These are phyloP conservation scores for Cecidostiba fungosa DNA, from an alignment of 2,888 invertebrate species.

Conservation along the genomic window DNA sequence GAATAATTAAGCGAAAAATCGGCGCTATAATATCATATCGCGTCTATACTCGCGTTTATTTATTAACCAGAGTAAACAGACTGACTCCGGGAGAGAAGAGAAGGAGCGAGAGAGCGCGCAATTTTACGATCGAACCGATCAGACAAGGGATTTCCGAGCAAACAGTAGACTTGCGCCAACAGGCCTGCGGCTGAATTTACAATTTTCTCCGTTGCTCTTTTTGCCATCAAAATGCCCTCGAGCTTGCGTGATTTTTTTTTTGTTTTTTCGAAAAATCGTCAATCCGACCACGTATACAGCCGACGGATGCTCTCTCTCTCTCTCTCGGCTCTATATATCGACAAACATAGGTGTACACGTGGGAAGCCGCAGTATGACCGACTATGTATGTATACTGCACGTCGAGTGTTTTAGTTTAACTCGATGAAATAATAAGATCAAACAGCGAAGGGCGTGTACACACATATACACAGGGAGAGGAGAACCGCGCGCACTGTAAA, in stretches of 20 bases:
- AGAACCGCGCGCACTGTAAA: constrained; percentile 64
- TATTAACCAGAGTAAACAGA: constrained; percentile 61
- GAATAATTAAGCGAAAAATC: too few relatives aligned
- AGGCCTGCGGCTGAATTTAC: constrained; percentile 66
- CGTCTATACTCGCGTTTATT: not conserved
- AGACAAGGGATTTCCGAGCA: constrained; percentile 60
- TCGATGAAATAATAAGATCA: constrained; percentile 79
- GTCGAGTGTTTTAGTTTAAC: constrained; percentile 77
- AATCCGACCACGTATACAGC: constrained; percentile 14
- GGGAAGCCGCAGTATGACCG: constrained; percentile 25
- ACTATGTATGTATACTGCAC: constrained; percentile 24
- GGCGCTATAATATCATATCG: too few relatives aligned
- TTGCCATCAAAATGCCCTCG: not conserved
- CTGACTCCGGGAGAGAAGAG: constrained; percentile 44
- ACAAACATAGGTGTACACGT: not conserved
- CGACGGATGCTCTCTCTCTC: not conserved
- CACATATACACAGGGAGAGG: not conserved
- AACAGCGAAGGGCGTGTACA: constrained; percentile 67
- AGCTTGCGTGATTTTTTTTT: not conserved
- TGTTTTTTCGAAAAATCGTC: constrained; percentile 44
- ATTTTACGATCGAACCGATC: constrained; percentile 60
- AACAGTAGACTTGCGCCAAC: constrained; percentile 65
- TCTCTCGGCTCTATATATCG: not conserved
- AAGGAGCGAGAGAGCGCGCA: too few relatives aligned
- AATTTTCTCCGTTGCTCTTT: constrained; percentile 62